Evolutionary conservation across 2,888 invertebrate species (phyloP), one percentile per base, ranked within the genome.

Genomic region (Ophion costatus): DNA sequence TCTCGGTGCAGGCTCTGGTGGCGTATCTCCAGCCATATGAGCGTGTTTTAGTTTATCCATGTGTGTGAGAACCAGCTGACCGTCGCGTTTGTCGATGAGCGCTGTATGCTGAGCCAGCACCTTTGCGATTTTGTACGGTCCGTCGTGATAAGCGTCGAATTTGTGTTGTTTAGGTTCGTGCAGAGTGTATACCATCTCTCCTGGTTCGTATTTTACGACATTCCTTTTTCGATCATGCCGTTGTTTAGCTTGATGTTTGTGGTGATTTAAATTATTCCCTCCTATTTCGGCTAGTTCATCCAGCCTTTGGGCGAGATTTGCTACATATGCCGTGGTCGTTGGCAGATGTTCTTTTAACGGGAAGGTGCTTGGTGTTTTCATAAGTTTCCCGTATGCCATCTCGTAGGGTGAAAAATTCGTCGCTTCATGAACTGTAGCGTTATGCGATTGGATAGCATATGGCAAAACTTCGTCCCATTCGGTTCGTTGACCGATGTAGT

Each of bases 381-480:
- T 63, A 5, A 64, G n/a, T 29, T 75, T 42, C 33, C 90, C 90
- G 80, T 90, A 90, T 14, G 91, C 66, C 66, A 91, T 66, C 87
- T 91, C 90, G 67, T 89, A 90, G n/a, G 91, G 91, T 3, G 89
- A 87, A 57, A 83, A 90, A 20, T 90, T 86, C 0, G 91, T 91
- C 4, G 89, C 82, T 20, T 84, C 83, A 82, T 92, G 91, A 0
- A 87, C 85, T 7, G 88, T 86, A 0, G 89, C 88, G 61, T 91
- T 90, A 73, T 90, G 91, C 0, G 88, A 88, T 63, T 91, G 90
- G 86, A 90, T 89, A 0, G 90, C 89, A 89, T 88, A 57, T 14
- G 86, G 84, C 38, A 93, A 61, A 85, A 89, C 90, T 59, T 89
- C 83, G 75, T 92, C 91, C 92, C 92, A 93, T 79, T 92, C 88